Evolutionary conservation across 2,888 invertebrate species (phyloP), one percentile per base, ranked within the genome.

Genomic region (Thereva unica): DNA sequence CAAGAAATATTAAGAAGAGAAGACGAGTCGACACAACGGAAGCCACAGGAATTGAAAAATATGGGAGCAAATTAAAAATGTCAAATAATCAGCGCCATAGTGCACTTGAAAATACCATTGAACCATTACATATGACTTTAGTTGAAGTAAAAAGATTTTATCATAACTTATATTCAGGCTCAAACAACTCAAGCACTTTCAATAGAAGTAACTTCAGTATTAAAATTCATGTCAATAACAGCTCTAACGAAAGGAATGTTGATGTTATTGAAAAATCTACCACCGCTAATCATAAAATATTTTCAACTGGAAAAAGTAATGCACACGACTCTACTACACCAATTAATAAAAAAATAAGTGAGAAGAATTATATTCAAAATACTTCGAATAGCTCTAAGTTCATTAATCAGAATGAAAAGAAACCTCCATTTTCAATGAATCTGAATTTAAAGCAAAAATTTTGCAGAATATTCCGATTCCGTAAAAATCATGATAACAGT

Each of bases 81-180:
- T 41, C 50, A 12, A 55, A 42, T 45, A 59, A 83, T 34, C 89
- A 90, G 79, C 84, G 89, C 65, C 87, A 89, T 74, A 89, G 89
- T 74, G 85, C 90, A 65, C 87, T 87, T 0, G 87, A 86, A 69
- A 85, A 85, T 57, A 84, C 85, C 65, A 84, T 85, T 3, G 93
- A 93, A 77, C 89, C 89, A 2, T 86, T 92, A 70, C 93, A 93
- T 78, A 89, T 93, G 87, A 92, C 93, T 7, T 81, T 93, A 67
- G 89, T 91, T 73, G 92, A 93, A 81, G 92, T 93, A 76, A 86
- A 92, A 71, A 90, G 90, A 75, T 92, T 92, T 78, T 84, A 93
- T 74, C 91, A 92, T 72, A 91, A 90, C 5, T 82, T 93, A 50
- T 92, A 92, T 78, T 91, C 91, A 42, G 89, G 88, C 78, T 88